phyloP scores from a whole-genome alignment of 2,888 invertebrate species.

The Trissolcus brochymenae region DNA sequence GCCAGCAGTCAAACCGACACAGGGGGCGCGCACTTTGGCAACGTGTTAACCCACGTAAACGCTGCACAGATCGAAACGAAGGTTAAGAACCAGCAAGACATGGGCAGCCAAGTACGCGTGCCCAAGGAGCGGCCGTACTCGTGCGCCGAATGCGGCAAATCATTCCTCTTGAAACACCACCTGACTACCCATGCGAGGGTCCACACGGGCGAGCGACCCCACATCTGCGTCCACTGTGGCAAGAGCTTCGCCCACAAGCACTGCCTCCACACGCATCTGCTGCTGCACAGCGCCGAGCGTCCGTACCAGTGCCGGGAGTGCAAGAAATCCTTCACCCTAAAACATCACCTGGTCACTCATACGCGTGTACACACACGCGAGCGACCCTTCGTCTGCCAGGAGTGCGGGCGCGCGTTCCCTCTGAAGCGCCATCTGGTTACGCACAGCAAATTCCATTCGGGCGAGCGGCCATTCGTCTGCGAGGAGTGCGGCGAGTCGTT shows the following conservation, averaged over 20 bases:
- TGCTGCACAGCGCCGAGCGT: slow-evolving; percentile 87
- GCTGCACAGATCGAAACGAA: slow-evolving; percentile 78
- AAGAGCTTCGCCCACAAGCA: slow-evolving; percentile 90
- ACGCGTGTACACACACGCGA: slow-evolving; percentile 88
- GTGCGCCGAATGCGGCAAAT: slow-evolving; percentile 89
- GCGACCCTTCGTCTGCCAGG: slow-evolving; percentile 88
- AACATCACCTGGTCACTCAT: slow-evolving; percentile 89
- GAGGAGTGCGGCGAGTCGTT: slow-evolving; percentile 94
- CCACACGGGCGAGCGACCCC: slow-evolving; percentile 88
- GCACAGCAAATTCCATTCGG: slow-evolving; percentile 91
- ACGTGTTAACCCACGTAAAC: slow-evolving; percentile 74
- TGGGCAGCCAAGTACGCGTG: slow-evolving; percentile 78
- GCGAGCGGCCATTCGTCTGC: slow-evolving; percentile 90
- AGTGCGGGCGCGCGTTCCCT: slow-evolving; percentile 89
- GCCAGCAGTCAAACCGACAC: slow-evolving; percentile 70
- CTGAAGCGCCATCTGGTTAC: slow-evolving; percentile 89
- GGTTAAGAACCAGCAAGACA: slow-evolving; percentile 80
- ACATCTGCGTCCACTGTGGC: slow-evolving; percentile 87
- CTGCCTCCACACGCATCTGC: slow-evolving; percentile 88
- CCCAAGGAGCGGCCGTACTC: slow-evolving; percentile 87
- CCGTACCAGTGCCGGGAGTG: slow-evolving; percentile 91
- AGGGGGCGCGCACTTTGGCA: slow-evolving; percentile 70
- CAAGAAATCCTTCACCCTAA: slow-evolving; percentile 90
- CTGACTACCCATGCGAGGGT: slow-evolving; percentile 89
- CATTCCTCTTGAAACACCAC: slow-evolving; percentile 89